Base-by-base conservation (phyloP, 23 tunicate species). In the Halocynthia aurantium region DNA sequence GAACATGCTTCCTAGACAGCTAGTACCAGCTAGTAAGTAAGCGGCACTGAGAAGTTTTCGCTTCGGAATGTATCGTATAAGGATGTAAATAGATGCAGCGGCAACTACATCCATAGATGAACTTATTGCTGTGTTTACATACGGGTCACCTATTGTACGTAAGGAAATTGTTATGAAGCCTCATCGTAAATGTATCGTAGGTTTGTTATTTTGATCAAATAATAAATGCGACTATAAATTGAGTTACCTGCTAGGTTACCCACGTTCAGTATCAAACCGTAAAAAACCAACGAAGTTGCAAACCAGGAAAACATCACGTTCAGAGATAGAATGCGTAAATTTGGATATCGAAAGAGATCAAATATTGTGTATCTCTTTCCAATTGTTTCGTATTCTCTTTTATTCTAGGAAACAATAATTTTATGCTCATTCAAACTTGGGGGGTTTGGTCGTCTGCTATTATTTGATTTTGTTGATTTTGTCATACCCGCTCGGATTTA, bases 251-350 rank as follows among this genome's bases (percentile, higher is more conserved):
- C 58, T 10, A 88, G 82, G 57, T 78, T 78, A 31, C 88, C 88
- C 7, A 88, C 81, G 70, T 88, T 88, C 9, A 88, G 82, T 40
- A 87, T 63, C 18, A 88, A 69, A 50, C 95, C 95, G 55, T 88
- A 88, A 73, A 70, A 88, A 52, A 88, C 95, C 69, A 88, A 40
- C 20, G 70, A 69, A 10, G 55, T 84, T 6, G 81, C 57, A 52
- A 88, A 83, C 95, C 95, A 88, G 22, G 69, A 60, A 62, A 21
- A 70, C 71, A 76, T 52, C 8, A 88, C 84, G 8, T 83, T 67
- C 1, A 88, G 20, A 10, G 95, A 52, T 8, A 88, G 55, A 8
- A 83, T 22, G n/a, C 95, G 73, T 62, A 69, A 78, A 9, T 82
- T 64, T 11, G 84, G 81, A 8, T 22, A 57, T 58, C 79, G 78